Percentiles rank a stretch among this genome's conserved stretches.
Evolutionary conservation across 2,888 invertebrate species (phyloP).

Genomic region (Nemapogon koenigi): DNA sequence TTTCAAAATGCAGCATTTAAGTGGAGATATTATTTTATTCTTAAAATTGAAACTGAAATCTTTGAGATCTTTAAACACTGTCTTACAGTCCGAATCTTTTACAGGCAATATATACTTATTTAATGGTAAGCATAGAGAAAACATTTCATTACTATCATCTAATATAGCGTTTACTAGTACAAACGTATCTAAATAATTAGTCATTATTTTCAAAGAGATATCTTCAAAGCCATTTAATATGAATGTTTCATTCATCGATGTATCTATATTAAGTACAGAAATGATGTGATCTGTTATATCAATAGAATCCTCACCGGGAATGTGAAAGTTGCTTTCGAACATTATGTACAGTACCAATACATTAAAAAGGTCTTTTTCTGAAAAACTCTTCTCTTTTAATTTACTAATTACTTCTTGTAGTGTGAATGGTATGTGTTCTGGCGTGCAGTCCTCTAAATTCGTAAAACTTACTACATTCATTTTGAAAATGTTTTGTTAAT

Average conservation of each 20-base stretch:
- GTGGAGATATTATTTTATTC: conserved; percentile 23
- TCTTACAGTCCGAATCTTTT: neutral
- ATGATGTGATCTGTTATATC: conserved; percentile 23
- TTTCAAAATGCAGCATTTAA: conserved; percentile 24
- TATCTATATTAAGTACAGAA: conserved; percentile 16
- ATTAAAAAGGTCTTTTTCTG: conserved; percentile 4
- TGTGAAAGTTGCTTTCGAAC: conserved; percentile 29
- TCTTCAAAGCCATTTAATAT: conserved; percentile 21
- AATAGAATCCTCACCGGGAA: conserved; percentile 18
- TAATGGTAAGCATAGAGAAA: conserved; percentile 24
- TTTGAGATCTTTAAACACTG: neutral
- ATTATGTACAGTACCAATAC: conserved; percentile 28
- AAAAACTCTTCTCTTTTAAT: conserved; percentile 18
- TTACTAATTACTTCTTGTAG: conserved; percentile 26
- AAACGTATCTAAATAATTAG: conserved; percentile 21
- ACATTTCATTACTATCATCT: conserved; percentile 19
- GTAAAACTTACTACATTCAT: too few relatives aligned
- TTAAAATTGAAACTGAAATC: conserved; percentile 17
- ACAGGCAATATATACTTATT: conserved; percentile 17
- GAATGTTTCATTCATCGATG: conserved; percentile 21
- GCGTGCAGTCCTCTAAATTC: too few relatives aligned
- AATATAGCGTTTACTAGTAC: conserved; percentile 25
- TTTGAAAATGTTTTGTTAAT: too few relatives aligned
- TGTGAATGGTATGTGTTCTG: too few relatives aligned
- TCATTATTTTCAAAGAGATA: conserved; percentile 23